Evolutionary conservation across 1,140 invertebrate genomes (phyloP), one percentile per base, ranked within the genome.

Genomic region (Asobara japonica): DNA sequence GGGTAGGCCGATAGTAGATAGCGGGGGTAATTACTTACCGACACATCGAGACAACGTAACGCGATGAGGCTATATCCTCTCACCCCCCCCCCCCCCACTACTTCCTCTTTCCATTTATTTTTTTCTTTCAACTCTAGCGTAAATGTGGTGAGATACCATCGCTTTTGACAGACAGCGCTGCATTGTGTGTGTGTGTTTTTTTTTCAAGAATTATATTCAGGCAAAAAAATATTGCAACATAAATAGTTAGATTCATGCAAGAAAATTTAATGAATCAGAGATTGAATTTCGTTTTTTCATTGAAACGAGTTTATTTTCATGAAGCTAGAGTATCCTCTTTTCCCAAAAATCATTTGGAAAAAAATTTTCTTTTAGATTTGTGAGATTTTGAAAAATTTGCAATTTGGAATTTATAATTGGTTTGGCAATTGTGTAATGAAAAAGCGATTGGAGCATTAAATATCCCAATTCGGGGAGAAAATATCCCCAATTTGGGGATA

Each of bases 101-200:
- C 22, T 65, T 45, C n/a, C 62, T 29, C 30, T 71, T 65, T 51
- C 48, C 31, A 65, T 65, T 66, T 60, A 38, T 22, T 38, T 7
- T n/a, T 56, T 27, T 56, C 13, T 27, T 66, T 66, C 33, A 25
- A 36, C 33, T 27, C 36, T 16, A 3, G 48, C 45, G 62, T 56
- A 71, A 71, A 76, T 70, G 79, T 75, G 76, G 77, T 78, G 75
- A 81, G 81, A 79, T 77, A 76, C 76, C 72, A 81, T 73, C 75
- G 75, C 77, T 80, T 79, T 77, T 74, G 76, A 30, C 76, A 79
- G 77, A 69, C 66, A 71, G 77, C 79, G 80, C 79, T 78, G 77
- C 77, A 75, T 75, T 75, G 75, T n/a, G n/a, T n/a, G n/a, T n/a
- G n/a, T n/a, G n/a, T n/a, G n/a, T 73, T 77, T 75, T 77, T 74